Evolutionary conservation across 2,797 vertebrate species (phyloP).

Genomic region (Pteropus rufus): DNA sequence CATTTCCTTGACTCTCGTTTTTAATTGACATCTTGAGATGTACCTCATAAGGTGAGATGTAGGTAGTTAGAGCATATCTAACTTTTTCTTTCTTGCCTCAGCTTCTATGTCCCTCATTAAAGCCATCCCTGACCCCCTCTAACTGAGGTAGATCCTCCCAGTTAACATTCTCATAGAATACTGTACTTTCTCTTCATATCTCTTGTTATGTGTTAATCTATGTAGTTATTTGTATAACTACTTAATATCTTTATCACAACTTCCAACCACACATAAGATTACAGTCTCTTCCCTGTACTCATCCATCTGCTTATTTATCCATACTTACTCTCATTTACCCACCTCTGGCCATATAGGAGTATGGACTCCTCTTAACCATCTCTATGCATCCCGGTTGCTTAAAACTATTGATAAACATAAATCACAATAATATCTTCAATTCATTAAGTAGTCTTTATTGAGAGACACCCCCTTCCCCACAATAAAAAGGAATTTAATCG

Average conservation of each 20-base stretch:
- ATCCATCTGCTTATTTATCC: not conserved
- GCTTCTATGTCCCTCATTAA: not conserved
- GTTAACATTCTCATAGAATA: not conserved
- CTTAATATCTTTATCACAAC: not conserved
- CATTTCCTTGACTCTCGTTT: not conserved
- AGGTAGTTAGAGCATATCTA: not conserved
- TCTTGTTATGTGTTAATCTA: not conserved
- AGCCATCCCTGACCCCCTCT: not conserved
- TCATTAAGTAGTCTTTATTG: conserved; percentile 16
- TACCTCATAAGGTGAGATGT: not conserved
- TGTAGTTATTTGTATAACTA: not conserved
- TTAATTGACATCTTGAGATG: not conserved
- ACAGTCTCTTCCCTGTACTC: not conserved
- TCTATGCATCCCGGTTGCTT: conserved; percentile 7
- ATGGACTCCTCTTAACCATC: not conserved
- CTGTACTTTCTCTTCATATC: not conserved
- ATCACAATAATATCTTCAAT: conserved; percentile 19
- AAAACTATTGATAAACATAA: not conserved
- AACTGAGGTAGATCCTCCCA: not conserved
- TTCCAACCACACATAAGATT: not conserved
- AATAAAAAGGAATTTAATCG: not conserved
- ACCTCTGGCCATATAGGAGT: not conserved
- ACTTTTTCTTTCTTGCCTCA: not conserved
- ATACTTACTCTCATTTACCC: not conserved
- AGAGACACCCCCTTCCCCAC: not conserved